Base-by-base conservation (phyloP, 2,888 invertebrate genomes). In the Operophtera brumata region DNA sequence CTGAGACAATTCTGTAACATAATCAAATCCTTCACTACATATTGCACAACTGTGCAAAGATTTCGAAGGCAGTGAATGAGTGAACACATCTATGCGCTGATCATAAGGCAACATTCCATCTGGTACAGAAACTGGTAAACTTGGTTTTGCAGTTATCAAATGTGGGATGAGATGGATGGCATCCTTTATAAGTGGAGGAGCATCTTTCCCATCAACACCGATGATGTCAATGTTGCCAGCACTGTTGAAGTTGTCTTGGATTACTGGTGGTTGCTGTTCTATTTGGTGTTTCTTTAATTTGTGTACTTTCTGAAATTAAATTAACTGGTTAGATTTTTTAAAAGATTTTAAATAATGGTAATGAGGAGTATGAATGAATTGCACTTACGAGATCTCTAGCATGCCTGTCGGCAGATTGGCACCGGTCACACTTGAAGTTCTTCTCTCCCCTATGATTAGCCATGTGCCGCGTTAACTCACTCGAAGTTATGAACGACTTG, bases 391-490 rank as follows among this genome's bases (percentile, higher is more conserved):
- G 86, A 66, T 92, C 92, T 62, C 92, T 86, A 6, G 87, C 82
- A 32, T 93, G 87, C 54, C 90, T 87, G 62, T 92, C 93, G 0
- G 90, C 82, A 45, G 91, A 83, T 2, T 85, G 88, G 66, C 93
- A 93, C 9, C 91, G 69, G 62, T 93, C 91, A 67, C 93, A 93
- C 63, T 92, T 92, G 65, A 91, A 91, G 63, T 91, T 91, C 68
- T 90, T 92, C 0, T 91, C 75, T 1, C 91, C 91, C 20, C 92
- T 88, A 56, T 93, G 93, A 35, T 91, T 92, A 36, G 82, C 84
- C 89, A 92, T 91, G 58, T 93, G 93, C 11, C 93, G 85, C 0
- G 92, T 91, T 2, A 93, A 72, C 66, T 93, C 93, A 43, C 92
- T 92, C 0, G 92, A 91, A 14, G 92, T 91, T 62, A 92, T 92